Base-by-base conservation (phyloP, 2,797 vertebrate species). In the Delichon dasypus region DNA sequence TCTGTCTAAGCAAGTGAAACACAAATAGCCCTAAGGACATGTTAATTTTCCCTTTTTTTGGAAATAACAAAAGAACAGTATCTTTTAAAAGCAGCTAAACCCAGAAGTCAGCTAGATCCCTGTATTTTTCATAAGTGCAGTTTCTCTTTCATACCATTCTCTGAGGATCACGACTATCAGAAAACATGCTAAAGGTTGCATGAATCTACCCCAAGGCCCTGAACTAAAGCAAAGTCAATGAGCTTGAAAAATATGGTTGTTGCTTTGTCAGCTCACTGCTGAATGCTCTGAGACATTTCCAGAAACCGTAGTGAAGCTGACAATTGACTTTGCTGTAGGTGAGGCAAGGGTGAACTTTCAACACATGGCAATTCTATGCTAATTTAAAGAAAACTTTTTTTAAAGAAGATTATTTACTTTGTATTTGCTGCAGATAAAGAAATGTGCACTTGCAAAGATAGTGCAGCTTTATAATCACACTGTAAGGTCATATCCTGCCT, bases 211-310 rank as follows among this genome's bases (percentile, higher is more conserved):
- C 44, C 34, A 75, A 88, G 86, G 74, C 77, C 10, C 26, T 68
- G 65, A 79, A 91, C 34, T 34, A 68, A 61, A 92, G 38, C n/a
- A 79, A 95, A 94, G 77, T 51, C 92, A 92, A 60, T 16, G 54
- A 89, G 32, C 84, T 64, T 45, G 48, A 81, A 82, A 86, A 25
- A 54, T n/a, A 19, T 0, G 4, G 18, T 22, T 77, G 61, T 25
- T 74, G 34, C 61, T 95, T 81, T 89, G 61, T 64, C 71, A 91
- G 82, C 54, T 85, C 58, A 42, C 30, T 48, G 51, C 17, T 54
- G 50, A 89, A 58, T 0, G 3, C 44, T 68, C 67, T 40, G 78
- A 82, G 61, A 23, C 26, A 27, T 74, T 82, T 80, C 55, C 78
- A 75, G 68, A 87, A 85, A 62, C 45, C 34, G 16, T 3, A 7